Evolutionary conservation across 1,140 invertebrate genomes (phyloP), one percentile per base, ranked within the genome.

Genomic region (Neodiprion pinetum): DNA sequence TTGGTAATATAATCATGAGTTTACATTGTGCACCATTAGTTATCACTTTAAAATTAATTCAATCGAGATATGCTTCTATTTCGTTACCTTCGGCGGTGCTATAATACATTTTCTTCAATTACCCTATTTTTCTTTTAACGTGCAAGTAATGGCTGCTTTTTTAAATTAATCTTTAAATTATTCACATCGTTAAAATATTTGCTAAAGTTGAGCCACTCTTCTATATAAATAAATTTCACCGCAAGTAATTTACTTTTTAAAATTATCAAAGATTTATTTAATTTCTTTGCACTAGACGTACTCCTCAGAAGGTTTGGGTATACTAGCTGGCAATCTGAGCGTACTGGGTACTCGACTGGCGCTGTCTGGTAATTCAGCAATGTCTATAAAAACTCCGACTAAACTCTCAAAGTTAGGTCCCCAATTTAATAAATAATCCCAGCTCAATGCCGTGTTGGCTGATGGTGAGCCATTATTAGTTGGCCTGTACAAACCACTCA

Each of bases 351-450:
- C 91, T 76, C 93, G 87, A 83, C 91, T 93, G 65, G 93, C 91
- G 74, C 92, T 92, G 84, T 97, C 96, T 1, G 97, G 97, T 77
- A 99, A 87, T 88, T 98, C 95, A 14, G 96, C 96, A 81, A 99
- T 98, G 85, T 99, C 97, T 89, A 96, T 97, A 82, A 98, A 98
- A 61, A 99, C 97, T 1, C 96, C 96, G 69, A 97, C 96, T 81
- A 98, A 91, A 84, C 95, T 97, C 86, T 98, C 95, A 86, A 98
- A 98, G 88, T 97, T 98, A 9, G 96, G 96, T 9, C 96, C 96
- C 97, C 97, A 98, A 88, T 97, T 98, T 14, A 98, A 90, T 72
- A 98, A 88, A 83, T 98, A 97, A 82, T 98, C 96, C 96, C 96
- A 98, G 69, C 96, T 95, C 48, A 98, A 89, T 5, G 93, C 91